Evolutionary conservation across 2,888 invertebrate genomes (phyloP).

Genomic region (Apotomis betuletana): DNA sequence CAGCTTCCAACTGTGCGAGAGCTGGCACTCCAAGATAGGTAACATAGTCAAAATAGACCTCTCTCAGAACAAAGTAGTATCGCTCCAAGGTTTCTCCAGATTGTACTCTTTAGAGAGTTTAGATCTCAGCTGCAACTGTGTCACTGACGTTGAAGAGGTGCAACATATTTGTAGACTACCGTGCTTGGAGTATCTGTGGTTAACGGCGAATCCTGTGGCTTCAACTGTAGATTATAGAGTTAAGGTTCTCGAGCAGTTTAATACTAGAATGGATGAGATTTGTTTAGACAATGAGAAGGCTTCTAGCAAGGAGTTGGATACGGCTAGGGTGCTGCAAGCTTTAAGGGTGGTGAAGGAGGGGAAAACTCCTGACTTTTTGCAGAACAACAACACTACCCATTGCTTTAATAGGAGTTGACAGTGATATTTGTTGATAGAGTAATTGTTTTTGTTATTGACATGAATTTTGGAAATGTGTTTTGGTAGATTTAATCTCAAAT

Average conservation of each 20-base stretch:
- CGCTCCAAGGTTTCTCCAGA: conserved; percentile 89
- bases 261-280: conserved; percentile 91
- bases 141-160: conserved; percentile 91
- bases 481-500: conserved; percentile 5
- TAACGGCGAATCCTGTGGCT: conserved; percentile 96
- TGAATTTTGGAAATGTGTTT: background rate
- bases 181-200: conserved; percentile 92
- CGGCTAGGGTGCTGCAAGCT: conserved; percentile 95
- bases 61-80: conserved; percentile 91
- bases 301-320: conserved; percentile 94
- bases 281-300: conserved; percentile 94
- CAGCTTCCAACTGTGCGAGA: conserved; percentile 87
- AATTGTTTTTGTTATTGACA: background rate
- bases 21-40: conserved; percentile 93
- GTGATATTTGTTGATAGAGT: conserved; percentile 45
- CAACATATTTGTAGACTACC: conserved; percentile 91
- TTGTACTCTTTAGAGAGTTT: conserved; percentile 93
- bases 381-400: conserved; percentile 78
- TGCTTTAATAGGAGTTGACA: conserved; percentile 77
- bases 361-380: conserved; percentile 83
- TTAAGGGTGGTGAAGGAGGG: conserved; percentile 90
- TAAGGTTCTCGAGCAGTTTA: conserved; percentile 94
- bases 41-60: conserved; percentile 94
- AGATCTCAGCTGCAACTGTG: conserved; percentile 93
- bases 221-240: conserved; percentile 94